Evolutionary conservation across 1,140 invertebrate species (phyloP), one percentile per base, ranked within the genome.

Genomic region (Halyomorpha halys): DNA sequence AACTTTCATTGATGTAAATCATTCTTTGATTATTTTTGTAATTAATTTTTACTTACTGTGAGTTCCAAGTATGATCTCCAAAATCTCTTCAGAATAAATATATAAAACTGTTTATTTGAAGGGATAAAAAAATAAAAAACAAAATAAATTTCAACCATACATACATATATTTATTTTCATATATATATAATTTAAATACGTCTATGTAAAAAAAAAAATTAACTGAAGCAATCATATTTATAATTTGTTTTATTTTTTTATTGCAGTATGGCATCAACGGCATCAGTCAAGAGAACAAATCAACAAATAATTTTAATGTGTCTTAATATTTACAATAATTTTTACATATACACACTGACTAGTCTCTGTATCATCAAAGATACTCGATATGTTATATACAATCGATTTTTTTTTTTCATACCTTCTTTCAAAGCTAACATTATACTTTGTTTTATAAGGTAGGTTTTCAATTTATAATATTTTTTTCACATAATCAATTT

Each of bases 161-260:
- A 59, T 60, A 60, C 49, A 65, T 65, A 51, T 65, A 49, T 65
- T 60, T 60, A 49, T 49, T 27, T 59, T 59, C 23, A 23, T 59
- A 59, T 23, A 61, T 53, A 62, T 65, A 65, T 63, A 53, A 61
- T 65, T 65, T 65, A 62, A 65, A 65, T 65, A 65, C 53, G 44
- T 62, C 25, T 54, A 44, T 54, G 39, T 54, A 30, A 25, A 51
- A 65, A 65, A 65, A 61, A 34, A 65, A 65, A 61, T 30, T 62
- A 65, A 65, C 59, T 62, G 47, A 62, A 61, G 59, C 64, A 53
- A 62, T 23, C 19, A 49, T 63, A 53, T 19, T 44, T 56, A 39
- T 49, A 60, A 44, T 18, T 64, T 27, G 61, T 34, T 23, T 62
- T 14, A 44, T 44, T 47, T 39, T 19, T 49, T n/a, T 49, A 11